Evolutionary conservation across 2,888 invertebrate species (phyloP), one percentile per base, ranked within the genome.

Genomic region (Rotaria macrura): DNA sequence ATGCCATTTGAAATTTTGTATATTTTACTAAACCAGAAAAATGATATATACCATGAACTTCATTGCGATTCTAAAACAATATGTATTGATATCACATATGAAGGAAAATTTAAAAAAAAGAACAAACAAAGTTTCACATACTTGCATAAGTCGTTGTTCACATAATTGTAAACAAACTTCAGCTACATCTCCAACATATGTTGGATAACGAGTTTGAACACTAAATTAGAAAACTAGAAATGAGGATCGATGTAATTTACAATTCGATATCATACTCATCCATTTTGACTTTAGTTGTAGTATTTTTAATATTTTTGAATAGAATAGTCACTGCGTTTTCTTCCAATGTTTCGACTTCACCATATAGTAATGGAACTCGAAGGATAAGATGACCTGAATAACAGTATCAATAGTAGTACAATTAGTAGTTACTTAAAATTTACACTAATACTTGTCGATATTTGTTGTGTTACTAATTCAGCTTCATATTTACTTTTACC

Each of bases 341-440:
- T 23, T 89, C 90, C 43, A 92, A 87, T 17, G 92, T 90, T n/a
- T 90, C 88, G 23, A 84, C 84, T 40, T 79, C 84, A 12, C 92
- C 92, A 89, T 92, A 92, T 55, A 92, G 88, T 23, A 92, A 90
- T 25, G 92, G 92, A 34, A 92, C 90, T 84, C 92, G 89, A n/a
- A 92, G 88, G 20, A 92, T 89, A 84, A 90, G 88, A 87, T 91
- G 90, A 40, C 89, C 92, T 92, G 88, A 52, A 88, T 87, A 54
- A 85, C 23, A 29, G 85, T 84, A 85, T 49, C 1, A 38, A 23
- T 55, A 65, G 84, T 23, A 23, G 43, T 9, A 3, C 20, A 34
- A 14, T 29, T 57, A 54, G n/a, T 55, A 83, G 65, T 29, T 85
- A 38, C 65, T 38, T 43, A 84, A 17, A 43, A 43, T 43, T 5